Evolutionary conservation across 2,888 invertebrate genomes (phyloP), one percentile per base, ranked within the genome.

Genomic region (Phragmatobia fuliginosa): DNA sequence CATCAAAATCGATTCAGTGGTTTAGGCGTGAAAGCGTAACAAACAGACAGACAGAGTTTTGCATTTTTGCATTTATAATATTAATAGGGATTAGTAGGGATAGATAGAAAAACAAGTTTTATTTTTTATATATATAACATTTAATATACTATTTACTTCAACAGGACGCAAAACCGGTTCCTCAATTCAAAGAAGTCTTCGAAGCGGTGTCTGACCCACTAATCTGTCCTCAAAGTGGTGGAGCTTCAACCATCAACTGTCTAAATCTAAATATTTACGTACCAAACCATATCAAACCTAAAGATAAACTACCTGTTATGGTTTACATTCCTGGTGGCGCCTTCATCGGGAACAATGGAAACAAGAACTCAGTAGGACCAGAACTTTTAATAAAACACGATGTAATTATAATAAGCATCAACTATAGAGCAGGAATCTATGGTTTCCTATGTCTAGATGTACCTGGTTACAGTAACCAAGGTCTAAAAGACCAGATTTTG

Each of bases 381-480:
- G 49, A 16, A 18, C 65, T 58, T 16, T 31, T 78, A 6, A 16
- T 78, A 0, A 65, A 28, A 66, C 71, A 73, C 11, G 59, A 63
- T 7, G 65, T 78, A 1, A 75, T 75, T 3, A 10, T 78, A 2
- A 76, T 76, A n/a, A 59, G 68, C 0, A 10, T 79, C 4, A 70
- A 79, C 41, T 78, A 79, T 41, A 71, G 78, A 63, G 11, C 79
- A 10, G 79, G 78, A 0, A 71, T 73, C 0, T 78, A 73, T 4
- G 78, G 78, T 0, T 45, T 74, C 18, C 58, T 79, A 0, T 78
- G 78, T 41, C 11, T 74, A 0, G 66, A 60, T 0, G 25, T 64
- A 18, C 66, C 73, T 0, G 67, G 69, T 16, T 73, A 68, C 66
- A 74, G 25, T 21, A 78, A 79, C 28, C 79, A 78, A 62, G 73